These are phyloP conservation scores for Drosophila nigrodunni DNA, from an alignment of 1,140 invertebrate species.

Conservation along the genomic window DNA sequence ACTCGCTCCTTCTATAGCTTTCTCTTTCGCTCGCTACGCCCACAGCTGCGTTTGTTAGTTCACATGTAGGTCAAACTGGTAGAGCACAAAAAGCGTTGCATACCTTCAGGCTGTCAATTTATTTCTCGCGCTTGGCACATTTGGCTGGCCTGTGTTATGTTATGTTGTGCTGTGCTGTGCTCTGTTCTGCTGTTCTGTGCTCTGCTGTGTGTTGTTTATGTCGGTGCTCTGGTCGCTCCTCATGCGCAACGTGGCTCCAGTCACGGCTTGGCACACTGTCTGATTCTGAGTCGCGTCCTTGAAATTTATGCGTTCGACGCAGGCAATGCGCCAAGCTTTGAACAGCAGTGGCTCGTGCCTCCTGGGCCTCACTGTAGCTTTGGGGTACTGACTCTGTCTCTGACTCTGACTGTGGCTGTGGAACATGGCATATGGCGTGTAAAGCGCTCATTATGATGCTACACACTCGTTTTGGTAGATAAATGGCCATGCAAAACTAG, in stretches of 20 bases:
- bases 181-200: conserved; percentile 9
- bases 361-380: neutral
- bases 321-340: conserved; percentile 67
- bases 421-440: conserved; percentile 71
- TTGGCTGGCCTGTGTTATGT: conserved; percentile 40
- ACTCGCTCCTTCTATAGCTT: neutral
- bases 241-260: conserved; percentile 39
- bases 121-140: conserved; percentile 73
- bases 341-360: conserved; percentile 7
- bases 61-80: conserved; percentile 70
- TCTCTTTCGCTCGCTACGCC: neutral
- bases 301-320: conserved; percentile 79
- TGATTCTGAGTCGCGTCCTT: conserved; percentile 56
- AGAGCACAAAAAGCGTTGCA: conserved; percentile 62
- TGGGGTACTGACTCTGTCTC: neutral
- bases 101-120: conserved; percentile 77
- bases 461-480: conserved; percentile 38
- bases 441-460: conserved; percentile 77
- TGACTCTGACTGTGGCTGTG: conserved; percentile 29
- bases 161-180: conserved; percentile 11
- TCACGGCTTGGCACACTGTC: conserved; percentile 42
- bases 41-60: conserved; percentile 8
- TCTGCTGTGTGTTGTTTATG: conserved; percentile 36
- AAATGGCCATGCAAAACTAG: conserved; percentile 66
- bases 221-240: conserved; percentile 35